A percentile compares a stretch with the other conserved stretches of the same genome.
These are phyloP conservation scores for Calidris pygmaea DNA, from an alignment of 2,113 vertebrate species.

Conservation along the genomic window DNA sequence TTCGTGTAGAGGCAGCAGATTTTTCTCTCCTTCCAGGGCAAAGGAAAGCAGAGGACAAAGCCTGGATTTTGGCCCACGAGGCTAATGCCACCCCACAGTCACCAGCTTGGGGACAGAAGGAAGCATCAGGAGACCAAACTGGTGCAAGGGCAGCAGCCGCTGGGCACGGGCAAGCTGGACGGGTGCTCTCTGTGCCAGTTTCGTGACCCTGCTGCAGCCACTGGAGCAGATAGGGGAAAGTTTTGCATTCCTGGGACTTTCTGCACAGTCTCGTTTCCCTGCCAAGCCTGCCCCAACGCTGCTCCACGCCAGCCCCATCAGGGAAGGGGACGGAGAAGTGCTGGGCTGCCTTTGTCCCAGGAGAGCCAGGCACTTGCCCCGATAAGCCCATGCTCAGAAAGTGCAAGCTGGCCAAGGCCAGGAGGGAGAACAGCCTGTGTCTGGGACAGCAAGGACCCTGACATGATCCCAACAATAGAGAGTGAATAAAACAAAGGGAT, in stretches of 20 bases:
- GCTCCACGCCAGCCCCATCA: not conserved
- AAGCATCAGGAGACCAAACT: not conserved
- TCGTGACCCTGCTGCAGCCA: not conserved
- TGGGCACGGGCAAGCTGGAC: accelerated
- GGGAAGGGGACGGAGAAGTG: not conserved
- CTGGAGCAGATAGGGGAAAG: not conserved
- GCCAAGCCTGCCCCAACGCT: not conserved
- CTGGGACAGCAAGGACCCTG: not conserved
- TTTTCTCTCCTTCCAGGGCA: too few species aligned
- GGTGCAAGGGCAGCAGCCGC: not conserved
- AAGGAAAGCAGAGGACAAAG: not conserved
- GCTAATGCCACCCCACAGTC: not conserved
- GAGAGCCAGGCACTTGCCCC: not conserved
- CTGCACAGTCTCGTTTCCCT: accelerated
- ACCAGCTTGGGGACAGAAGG: not conserved
- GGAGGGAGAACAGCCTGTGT: not conserved
- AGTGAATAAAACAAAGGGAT: not conserved
- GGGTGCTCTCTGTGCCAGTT: not conserved
- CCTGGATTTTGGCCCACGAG: not conserved
- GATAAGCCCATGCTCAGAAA: not conserved
- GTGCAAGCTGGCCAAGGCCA: not conserved
- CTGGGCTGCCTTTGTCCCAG: not conserved
- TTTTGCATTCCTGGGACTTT: not conserved
- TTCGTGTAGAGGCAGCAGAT: not conserved
- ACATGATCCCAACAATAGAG: not conserved